Percentiles rank a stretch among this genome's conserved stretches.
Conservation (phyloP, 2,113 vertebrate genomes). For the Rhinoderma darwinii region DNA sequence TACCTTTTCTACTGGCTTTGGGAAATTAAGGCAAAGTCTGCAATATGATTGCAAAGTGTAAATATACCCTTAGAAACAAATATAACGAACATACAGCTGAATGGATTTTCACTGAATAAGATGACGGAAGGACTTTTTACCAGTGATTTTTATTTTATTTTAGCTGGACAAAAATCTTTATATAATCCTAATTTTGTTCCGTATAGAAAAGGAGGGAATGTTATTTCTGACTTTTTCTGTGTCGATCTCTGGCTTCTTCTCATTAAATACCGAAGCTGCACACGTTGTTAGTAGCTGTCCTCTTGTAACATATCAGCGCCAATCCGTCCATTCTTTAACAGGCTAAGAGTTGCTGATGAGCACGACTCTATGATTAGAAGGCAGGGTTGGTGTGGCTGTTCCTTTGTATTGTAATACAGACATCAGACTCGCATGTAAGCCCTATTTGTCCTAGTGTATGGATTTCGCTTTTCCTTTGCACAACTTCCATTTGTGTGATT, state of each 20-base stretch:
- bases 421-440: background rate
- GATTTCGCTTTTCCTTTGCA: background rate
- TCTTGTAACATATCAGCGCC: background rate
- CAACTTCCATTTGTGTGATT: slow-evolving; percentile 2
- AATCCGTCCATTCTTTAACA: slow-evolving; percentile 15
- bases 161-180: background rate
- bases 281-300: slow-evolving; percentile 21
- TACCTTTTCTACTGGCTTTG: no score
- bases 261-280: slow-evolving; percentile 1
- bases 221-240: background rate
- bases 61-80: no score
- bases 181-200: background rate
- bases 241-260: background rate
- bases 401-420: background rate
- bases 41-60: no score
- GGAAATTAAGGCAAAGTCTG: no score
- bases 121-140: no score
- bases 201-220: background rate
- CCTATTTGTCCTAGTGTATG: background rate
- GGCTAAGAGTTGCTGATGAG: background rate
- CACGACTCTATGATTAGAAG: slow-evolving; percentile 14
- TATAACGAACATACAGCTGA: no score
- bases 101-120: no score
- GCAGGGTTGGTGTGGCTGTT: background rate
- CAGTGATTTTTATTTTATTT: background rate